Evolutionary conservation across 2,797 vertebrate species (phyloP).

Genomic region (Anguilla megastoma): DNA sequence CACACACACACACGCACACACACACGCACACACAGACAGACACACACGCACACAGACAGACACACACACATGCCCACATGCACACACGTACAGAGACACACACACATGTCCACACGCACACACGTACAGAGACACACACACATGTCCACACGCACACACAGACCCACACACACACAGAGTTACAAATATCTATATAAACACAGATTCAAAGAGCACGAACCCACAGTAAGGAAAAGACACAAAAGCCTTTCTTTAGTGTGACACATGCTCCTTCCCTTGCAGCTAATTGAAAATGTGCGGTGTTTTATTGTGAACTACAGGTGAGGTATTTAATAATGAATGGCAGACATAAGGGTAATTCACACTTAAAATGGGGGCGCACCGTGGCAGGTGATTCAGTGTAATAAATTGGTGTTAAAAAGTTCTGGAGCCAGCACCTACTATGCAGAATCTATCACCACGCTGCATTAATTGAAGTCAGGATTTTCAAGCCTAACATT

Average conservation of each 20-base stretch:
- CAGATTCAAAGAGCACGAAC: background rate
- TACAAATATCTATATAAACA: background rate
- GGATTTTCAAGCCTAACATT: slow-evolving; percentile 25
- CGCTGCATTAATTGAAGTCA: slow-evolving; percentile 22
- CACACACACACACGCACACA: slow-evolving; percentile 25
- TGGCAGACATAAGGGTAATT: slow-evolving; percentile 29
- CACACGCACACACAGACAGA: background rate
- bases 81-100: slow-evolving; percentile 9
- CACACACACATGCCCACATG: background rate
- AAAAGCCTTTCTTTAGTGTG: background rate
- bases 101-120: slow-evolving; percentile 47
- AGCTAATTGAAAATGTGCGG: slow-evolving; percentile 5
- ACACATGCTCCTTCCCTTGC: slow-evolving; percentile 12
- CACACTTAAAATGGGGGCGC: slow-evolving; percentile 34
- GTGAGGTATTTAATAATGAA: slow-evolving; percentile 34
- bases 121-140: background rate
- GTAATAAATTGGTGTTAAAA: slow-evolving; percentile 36
- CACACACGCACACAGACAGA: background rate
- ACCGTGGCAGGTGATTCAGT: slow-evolving; percentile 18
- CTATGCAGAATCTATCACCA: slow-evolving; percentile 20
- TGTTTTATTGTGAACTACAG: slow-evolving; percentile 28
- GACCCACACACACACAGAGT: background rate
- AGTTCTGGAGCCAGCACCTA: slow-evolving; percentile 25
- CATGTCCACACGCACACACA: background rate
- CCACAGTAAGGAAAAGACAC: background rate